Evolutionary conservation across 35 echinoderm and acorn worm genomes (phyloP), one percentile per base, ranked within the genome.

Genomic region (Eucidaris tribuloides): DNA sequence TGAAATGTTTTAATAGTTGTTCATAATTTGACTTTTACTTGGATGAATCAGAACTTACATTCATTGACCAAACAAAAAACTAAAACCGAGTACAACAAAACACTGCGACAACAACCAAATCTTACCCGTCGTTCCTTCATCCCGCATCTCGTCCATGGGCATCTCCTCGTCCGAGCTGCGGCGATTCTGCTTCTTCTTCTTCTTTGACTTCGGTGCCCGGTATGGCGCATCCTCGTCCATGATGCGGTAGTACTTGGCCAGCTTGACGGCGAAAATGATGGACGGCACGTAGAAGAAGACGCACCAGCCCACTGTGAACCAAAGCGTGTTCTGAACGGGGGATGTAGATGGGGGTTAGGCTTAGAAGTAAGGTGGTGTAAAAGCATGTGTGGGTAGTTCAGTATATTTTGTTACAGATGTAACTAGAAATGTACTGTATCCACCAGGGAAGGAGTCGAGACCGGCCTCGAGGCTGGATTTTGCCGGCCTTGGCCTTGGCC

Each of bases 181-280:
- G 63, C 65, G 24, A 9, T 64, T 43, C 4, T 48, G 39, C 46
- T 77, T 46, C 57, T 77, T 77, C 42, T 80, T 79, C 80, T 63
- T 83, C 65, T 70, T 88, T 30, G 76, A 45, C 56, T 85, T 92
- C 55, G 83, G 91, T 28, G 84, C 56, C 39, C 88, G 88, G 22
- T 91, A 90, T 18, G 57, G 83, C 19, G 43, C 61, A 11, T 81
- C 81, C 49, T 97, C 84, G 0, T 97, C 79, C 94, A 97, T 97
- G 49, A 92, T 92, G 45, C 94, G 85, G 46, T 92, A 97, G 70
- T 92, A 88, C 49, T 97, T 97, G 59, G 94, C 94, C 27, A 97
- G 76, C 71, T 92, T 92, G 40, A 97, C 86, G 15, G 89, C 58
- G 37, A 92, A 57, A 45, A 97, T 89, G 56, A 92, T 97, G 76